Conservation (phyloP, 2,888 invertebrate genomes). For the Apotomis capreana region DNA sequence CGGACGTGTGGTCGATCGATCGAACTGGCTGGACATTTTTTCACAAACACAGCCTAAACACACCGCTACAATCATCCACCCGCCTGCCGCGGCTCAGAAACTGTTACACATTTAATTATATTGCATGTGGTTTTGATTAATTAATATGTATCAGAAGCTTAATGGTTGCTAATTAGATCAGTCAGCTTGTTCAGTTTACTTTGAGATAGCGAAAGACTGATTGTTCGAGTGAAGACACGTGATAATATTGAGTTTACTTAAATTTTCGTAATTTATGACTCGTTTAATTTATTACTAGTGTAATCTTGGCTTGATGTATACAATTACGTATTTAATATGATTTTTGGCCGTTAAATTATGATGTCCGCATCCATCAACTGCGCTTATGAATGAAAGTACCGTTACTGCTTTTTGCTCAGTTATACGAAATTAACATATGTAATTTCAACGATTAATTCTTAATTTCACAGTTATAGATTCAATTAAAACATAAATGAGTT, state of each 20-base stretch:
- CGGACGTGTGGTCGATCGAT: constrained; percentile 19
- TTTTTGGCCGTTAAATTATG: constrained; percentile 32
- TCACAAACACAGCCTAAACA: constrained; percentile 45
- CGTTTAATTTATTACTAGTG: constrained; percentile 36
- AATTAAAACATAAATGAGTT: not conserved
- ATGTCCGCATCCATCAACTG: constrained; percentile 23
- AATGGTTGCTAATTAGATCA: constrained; percentile 66
- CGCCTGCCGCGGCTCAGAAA: constrained; percentile 28
- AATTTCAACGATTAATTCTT: not conserved
- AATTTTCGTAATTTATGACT: constrained; percentile 35
- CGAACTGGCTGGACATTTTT: constrained; percentile 29
- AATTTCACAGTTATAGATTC: not conserved
- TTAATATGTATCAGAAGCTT: constrained; percentile 67
- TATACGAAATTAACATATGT: not conserved
- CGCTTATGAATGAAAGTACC: constrained; percentile 10
- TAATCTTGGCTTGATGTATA: constrained; percentile 32
- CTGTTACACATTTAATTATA: constrained; percentile 25
- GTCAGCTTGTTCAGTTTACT: constrained; percentile 55
- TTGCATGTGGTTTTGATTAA: constrained; percentile 48
- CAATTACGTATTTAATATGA: constrained; percentile 36
- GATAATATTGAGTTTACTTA: constrained; percentile 46
- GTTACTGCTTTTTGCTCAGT: constrained; percentile 9
- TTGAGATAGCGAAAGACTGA: constrained; percentile 53
- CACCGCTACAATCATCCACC: constrained; percentile 39
- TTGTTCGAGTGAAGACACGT: constrained; percentile 45